Base-by-base conservation (phyloP, 2,113 vertebrate species). In the Syngnathoides biaculeatus region DNA sequence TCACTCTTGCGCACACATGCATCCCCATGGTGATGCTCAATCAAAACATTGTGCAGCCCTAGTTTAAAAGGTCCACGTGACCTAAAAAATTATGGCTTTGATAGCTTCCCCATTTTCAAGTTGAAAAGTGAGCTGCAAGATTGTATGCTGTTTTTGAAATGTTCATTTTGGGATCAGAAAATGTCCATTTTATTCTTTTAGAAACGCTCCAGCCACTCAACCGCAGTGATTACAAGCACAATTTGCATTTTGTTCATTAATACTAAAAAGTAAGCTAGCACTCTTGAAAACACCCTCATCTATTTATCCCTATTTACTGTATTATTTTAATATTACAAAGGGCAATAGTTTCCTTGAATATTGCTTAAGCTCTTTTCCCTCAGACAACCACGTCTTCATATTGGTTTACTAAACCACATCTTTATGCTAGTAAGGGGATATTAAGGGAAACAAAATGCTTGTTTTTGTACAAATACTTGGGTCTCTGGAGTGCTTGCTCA, bases 281-380 rank as follows among this genome's bases (percentile, higher is more conserved):
- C 39, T 67, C 43, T 63, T 75, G 59, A 76, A 30, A 57, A 68
- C 67, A 42, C 56, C 22, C 17, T 76, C 71, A 35, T n/a, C 74
- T 56, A 69, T 75, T 42, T 71, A 60, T 73, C 75, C 75, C 53
- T 47, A 67, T n/a, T n/a, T n/a, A n/a, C n/a, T 66, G 47, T 55
- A 35, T n/a, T 30, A 71, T 40, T 70, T 40, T 42, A 77, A 48
- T 15, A 66, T 61, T 67, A 57, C 38, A 78, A 81, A 84, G 70
- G 77, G 39, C 72, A 78, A 17, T 65, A 50, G 60, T 75, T 73
- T 65, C 79, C 68, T 50, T 27, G 20, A 79, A 68, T 26, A 8
- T 15, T 24, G 19, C 39, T 71, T 22, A 47, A 35, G 26, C 17
- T 38, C 8, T 67, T 64, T 52, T 52, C 5, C 47, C 11, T 19